Evolutionary conservation across 37 sponge, comb jelly and placozoan species (phyloP), one percentile per base, ranked within the genome.

Genomic region (Agelas oroides): DNA sequence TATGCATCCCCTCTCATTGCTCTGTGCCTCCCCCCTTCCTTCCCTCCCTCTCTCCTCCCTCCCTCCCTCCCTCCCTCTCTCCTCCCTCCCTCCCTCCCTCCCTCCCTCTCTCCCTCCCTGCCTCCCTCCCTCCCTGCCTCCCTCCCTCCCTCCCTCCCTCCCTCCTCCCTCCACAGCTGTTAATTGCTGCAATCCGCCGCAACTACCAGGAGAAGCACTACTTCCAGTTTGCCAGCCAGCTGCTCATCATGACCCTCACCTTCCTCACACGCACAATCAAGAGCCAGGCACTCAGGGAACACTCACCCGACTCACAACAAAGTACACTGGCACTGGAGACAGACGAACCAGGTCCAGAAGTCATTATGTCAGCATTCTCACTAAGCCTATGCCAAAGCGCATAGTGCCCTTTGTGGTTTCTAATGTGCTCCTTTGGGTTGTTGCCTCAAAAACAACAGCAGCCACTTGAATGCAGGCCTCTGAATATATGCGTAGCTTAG

Each of bases 161-260:
- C 62, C 25, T 27, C 11, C 62, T 25, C 11, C 62, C n/a, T 61
- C n/a, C 34, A 32, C 58, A 80, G 81, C 58, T 84, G 36, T 53
- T 84, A 55, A 73, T 74, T 12, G 66, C 15, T 23, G 84, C 84
- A 27, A 74, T 84, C 17, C 65, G 34, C 16, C 39, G 37, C 25
- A 65, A 84, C 64, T 73, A 53, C 56, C 53, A 71, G n/a, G 72
- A 82, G 65, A 62, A 77, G 41, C 88, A 86, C 64, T 58, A 83
- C 60, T 58, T 24, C 20, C 88, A 78, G 55, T 94, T 94, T 87
- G 88, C 94, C 35, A 70, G 82, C 19, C 92, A 90, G 84, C 84
- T 94, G 76, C 88, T 94, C 57, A 59, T 78, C n/a, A 87, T 94
- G 87, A 80, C 92, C 40, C 62, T 94, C 16, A 66, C 71, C 24